Percentiles rank a stretch among this genome's conserved stretches.
Conservation (phyloP, 2,113 vertebrate species). For the Bubalus kerabau region DNA sequence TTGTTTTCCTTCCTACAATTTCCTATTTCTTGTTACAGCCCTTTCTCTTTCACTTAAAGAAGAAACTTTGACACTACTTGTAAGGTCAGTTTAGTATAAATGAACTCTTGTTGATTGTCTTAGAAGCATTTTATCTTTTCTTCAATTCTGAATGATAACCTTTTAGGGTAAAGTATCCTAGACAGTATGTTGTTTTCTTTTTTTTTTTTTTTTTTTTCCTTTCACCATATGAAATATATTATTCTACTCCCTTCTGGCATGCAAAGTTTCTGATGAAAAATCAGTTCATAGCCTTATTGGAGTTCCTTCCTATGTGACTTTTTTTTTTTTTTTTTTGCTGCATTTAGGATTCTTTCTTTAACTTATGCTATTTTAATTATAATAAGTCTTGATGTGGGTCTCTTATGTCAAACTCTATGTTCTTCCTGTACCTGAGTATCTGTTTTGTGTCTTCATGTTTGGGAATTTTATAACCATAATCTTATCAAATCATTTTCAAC, state of each 20-base stretch:
- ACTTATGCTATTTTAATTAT: neutral
- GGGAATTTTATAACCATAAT: neutral
- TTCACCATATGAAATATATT: neutral
- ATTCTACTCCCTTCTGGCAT: neutral
- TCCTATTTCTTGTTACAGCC: neutral
- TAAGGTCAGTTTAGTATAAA: neutral
- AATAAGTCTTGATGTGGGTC: neutral
- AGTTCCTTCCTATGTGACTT: neutral
- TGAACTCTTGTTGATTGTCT: neutral
- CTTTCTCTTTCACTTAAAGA: neutral
- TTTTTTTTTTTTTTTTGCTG: neutral
- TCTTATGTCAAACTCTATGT: neutral
- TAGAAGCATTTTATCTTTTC: neutral
- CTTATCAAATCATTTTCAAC: neutral
- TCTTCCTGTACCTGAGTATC: neutral
- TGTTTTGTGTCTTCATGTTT: neutral
- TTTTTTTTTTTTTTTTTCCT: neutral
- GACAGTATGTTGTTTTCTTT: too few species aligned
- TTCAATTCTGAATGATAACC: neutral
- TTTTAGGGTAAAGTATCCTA: neutral
- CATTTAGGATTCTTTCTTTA: neutral
- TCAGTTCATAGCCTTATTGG: neutral
- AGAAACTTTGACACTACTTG: neutral
- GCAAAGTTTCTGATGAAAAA: neutral
- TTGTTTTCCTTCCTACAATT: neutral